Evolutionary conservation across 2,113 vertebrate species (phyloP).

Genomic region (Monopterus albus): DNA sequence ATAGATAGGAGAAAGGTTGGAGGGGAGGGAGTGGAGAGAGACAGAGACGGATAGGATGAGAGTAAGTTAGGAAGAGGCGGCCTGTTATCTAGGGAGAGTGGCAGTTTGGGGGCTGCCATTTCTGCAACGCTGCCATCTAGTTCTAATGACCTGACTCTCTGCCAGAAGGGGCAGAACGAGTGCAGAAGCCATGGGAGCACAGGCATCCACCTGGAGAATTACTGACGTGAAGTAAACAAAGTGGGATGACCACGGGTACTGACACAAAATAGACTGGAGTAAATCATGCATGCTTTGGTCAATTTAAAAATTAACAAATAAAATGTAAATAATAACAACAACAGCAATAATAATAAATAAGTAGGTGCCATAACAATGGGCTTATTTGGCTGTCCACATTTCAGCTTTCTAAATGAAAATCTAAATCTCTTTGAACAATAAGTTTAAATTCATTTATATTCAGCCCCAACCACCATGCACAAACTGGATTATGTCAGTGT

Average conservation of each 20-base stretch:
- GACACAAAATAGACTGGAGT: conserved; percentile 10
- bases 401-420: too few species aligned
- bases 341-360: not conserved
- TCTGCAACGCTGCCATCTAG: conserved; percentile 53
- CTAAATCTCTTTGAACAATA: not conserved
- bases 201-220: conserved; percentile 37
- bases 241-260: conserved; percentile 19
- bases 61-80: conserved; percentile 12
- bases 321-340: not conserved
- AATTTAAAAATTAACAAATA: not conserved
- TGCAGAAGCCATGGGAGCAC: conserved; percentile 41
- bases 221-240: conserved; percentile 42
- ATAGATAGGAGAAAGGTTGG: conserved; percentile 22
- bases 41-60: conserved; percentile 29
- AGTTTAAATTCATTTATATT: not conserved
- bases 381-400: too few species aligned
- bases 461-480: not conserved
- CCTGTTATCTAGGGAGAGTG: conserved; percentile 48
- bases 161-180: conserved; percentile 33
- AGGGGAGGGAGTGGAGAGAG: conserved; percentile 15
- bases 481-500: not conserved
- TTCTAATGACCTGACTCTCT: conserved; percentile 57
- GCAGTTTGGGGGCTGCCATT: conserved; percentile 44
- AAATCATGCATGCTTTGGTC: conserved; percentile 11
- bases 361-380: too few species aligned